phyloP scores from a whole-genome alignment of 2,113 vertebrate species.

The Callorhinus ursinus region DNA sequence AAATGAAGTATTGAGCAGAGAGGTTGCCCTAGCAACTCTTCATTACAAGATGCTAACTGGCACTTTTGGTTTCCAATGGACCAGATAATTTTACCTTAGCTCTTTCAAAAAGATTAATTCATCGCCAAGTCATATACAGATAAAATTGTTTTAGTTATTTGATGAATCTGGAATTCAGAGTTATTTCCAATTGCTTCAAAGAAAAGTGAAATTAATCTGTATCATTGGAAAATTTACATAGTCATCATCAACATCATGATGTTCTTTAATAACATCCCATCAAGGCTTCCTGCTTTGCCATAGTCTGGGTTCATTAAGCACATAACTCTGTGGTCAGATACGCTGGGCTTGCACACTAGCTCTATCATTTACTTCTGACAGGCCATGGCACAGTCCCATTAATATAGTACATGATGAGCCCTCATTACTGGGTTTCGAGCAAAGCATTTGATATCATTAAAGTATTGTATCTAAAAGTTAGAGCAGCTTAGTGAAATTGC shows the following conservation, averaged over 20 bases:
- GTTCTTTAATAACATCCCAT: not conserved
- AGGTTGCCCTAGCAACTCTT: slow-evolving; percentile 81
- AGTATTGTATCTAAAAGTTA: not conserved
- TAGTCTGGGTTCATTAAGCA: not conserved
- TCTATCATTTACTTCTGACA: not conserved
- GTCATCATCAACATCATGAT: not conserved
- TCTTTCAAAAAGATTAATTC: slow-evolving; percentile 74
- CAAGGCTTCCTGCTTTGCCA: not conserved
- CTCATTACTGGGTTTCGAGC: not conserved
- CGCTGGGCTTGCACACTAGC: not conserved
- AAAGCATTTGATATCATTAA: not conserved
- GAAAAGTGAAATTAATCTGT: not conserved
- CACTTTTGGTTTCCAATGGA: slow-evolving; percentile 53
- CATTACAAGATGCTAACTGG: slow-evolving; percentile 67
- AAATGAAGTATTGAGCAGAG: slow-evolving; percentile 69
- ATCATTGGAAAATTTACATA: not conserved
- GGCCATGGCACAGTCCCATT: not conserved
- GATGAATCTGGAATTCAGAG: slow-evolving; percentile 16
- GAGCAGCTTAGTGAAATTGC: not conserved
- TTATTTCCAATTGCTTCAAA: not conserved
- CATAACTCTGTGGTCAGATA: not conserved
- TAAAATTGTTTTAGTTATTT: slow-evolving; percentile 46
- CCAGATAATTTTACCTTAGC: slow-evolving; percentile 65
- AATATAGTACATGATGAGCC: not conserved
- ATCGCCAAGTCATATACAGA: slow-evolving; percentile 48